Conservation (phyloP, 2,113 vertebrate species). For the Syrrhaptes paradoxus region DNA sequence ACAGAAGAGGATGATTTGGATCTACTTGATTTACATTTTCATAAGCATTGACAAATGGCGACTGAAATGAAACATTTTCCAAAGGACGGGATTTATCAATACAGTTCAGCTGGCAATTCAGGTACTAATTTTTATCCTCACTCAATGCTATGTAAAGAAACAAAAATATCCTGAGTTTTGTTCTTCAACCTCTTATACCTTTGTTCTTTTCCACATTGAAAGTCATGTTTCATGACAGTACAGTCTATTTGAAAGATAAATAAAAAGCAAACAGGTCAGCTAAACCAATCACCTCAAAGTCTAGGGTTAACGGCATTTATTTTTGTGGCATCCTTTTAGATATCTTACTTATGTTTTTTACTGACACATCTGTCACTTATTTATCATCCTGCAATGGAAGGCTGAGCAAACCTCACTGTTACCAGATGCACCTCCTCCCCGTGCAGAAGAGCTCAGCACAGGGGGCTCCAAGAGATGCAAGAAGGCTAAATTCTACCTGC, state of each 20-base stretch:
- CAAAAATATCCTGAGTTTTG: not conserved
- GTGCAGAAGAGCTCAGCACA: not conserved
- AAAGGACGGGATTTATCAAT: not conserved
- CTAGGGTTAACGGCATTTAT: not conserved
- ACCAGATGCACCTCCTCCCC: not conserved
- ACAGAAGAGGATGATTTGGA: not conserved
- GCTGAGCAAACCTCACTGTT: not conserved
- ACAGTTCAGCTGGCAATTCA: not conserved
- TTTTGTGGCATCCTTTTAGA: not conserved
- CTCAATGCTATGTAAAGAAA: not conserved
- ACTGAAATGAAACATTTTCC: not conserved
- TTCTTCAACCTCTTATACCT: not conserved
- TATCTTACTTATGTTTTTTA: not conserved
- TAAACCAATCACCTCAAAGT: not conserved
- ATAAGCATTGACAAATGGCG: not conserved
- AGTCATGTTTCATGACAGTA: not conserved
- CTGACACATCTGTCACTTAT: not conserved
- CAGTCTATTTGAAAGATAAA: not conserved
- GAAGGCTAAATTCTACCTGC: not conserved
- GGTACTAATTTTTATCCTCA: not conserved
- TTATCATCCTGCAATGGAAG: not conserved
- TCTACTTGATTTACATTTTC: not conserved
- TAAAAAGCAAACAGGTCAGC: not conserved
- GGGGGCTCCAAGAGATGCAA: fast-evolving
- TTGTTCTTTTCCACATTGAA: not conserved